Conservation (phyloP, 2,888 invertebrate genomes). For the Scaptomyza flava region DNA sequence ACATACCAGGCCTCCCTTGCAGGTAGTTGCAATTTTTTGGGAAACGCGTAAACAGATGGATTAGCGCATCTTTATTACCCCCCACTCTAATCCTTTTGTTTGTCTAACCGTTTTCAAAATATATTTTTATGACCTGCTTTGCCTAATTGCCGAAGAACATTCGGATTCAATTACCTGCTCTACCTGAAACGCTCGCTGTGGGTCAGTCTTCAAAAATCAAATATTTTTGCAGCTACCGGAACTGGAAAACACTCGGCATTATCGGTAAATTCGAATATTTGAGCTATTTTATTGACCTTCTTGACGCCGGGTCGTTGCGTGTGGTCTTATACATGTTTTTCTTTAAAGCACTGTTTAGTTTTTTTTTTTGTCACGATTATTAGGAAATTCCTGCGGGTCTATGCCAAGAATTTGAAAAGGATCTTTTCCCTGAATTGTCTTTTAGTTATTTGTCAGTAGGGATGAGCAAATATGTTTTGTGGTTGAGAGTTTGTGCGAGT, state of each 20-base stretch:
- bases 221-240: slow-evolving; percentile 56
- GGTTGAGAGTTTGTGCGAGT: not conserved
- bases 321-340: slow-evolving; percentile 38
- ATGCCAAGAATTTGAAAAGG: not conserved
- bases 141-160: slow-evolving; percentile 45
- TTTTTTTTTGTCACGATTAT: slow-evolving; percentile 38
- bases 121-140: slow-evolving; percentile 49
- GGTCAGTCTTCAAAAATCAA: slow-evolving; percentile 16
- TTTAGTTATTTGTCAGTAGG: not conserved
- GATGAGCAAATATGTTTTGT: slow-evolving; percentile 1
- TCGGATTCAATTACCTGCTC: slow-evolving; percentile 14
- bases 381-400: slow-evolving; percentile 32
- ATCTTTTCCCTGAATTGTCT: not conserved
- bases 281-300: slow-evolving; percentile 59
- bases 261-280: not conserved
- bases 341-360: not conserved
- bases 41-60: slow-evolving; percentile 53
- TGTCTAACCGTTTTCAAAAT: slow-evolving; percentile 19
- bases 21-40: slow-evolving; percentile 34
- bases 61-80: slow-evolving; percentile 61
- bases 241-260: slow-evolving; percentile 49
- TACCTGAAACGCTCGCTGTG: not conserved
- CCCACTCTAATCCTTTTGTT: slow-evolving; percentile 44
- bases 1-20: not conserved
- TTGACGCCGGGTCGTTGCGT: slow-evolving; percentile 50